Evolutionary conservation across 2,888 invertebrate genomes (phyloP).

Genomic region (Drosophila greeni): DNA sequence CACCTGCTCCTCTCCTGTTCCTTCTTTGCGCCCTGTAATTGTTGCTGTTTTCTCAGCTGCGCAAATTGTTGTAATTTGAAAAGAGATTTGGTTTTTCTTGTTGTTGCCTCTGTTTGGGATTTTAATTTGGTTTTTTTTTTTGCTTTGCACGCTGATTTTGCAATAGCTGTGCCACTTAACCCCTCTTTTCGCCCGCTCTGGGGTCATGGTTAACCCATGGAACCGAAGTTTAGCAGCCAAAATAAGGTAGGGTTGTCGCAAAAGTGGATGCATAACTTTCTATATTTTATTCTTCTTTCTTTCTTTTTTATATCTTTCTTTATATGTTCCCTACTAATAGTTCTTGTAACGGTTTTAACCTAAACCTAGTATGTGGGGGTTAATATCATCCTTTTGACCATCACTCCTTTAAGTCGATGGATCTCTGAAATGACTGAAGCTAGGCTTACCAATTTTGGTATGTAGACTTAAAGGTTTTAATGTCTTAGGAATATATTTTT

Average conservation of each 20-base stretch:
- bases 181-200: neutral
- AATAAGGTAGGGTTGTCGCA: no score
- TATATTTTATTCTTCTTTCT: no score
- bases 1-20: neutral
- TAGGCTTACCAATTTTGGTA: neutral
- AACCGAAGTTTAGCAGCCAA: no score
- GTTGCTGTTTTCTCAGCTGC: slow-evolving; percentile 23
- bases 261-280: no score
- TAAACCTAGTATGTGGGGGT: neutral
- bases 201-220: neutral
- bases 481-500: no score
- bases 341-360: neutral
- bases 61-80: slow-evolving; percentile 26
- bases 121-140: slow-evolving; percentile 17
- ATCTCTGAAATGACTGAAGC: neutral
- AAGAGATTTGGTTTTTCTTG: slow-evolving; percentile 22
- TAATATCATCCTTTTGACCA: neutral
- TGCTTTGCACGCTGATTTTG: slow-evolving; percentile 9
- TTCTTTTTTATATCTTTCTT: neutral
- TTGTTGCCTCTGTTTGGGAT: slow-evolving; percentile 18
- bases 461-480: no score
- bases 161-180: slow-evolving; percentile 1
- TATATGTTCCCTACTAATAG: neutral
- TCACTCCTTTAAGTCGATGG: no score
- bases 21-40: slow-evolving; percentile 3